A percentile compares a stretch with the other conserved stretches of the same genome.
Evolutionary conservation across 2,888 invertebrate species (phyloP).

Genomic region (Hemicrepidius hirtus): DNA sequence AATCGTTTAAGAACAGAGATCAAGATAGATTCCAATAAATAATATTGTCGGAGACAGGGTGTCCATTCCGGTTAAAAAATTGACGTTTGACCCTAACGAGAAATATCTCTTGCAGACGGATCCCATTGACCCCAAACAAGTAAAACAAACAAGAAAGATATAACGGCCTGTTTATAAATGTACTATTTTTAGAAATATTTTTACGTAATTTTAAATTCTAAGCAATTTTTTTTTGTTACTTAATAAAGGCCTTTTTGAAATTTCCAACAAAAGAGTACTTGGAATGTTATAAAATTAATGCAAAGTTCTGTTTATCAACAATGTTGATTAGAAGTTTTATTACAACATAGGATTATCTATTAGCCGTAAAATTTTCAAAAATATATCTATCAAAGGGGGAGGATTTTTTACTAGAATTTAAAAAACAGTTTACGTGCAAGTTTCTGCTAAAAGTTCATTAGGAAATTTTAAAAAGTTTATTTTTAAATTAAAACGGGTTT

Average conservation of each 20-base stretch:
- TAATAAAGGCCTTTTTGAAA: neutral
- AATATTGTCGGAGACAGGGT: constrained; percentile 51
- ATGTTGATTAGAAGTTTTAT: too few relatives aligned
- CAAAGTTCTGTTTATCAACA: too few relatives aligned
- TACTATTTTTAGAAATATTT: constrained; percentile 50
- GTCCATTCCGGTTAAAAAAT: constrained; percentile 59
- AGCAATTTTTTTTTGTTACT: constrained; percentile 3
- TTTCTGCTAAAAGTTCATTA: too few relatives aligned
- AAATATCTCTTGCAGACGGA: constrained; percentile 63
- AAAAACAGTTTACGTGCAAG: too few relatives aligned
- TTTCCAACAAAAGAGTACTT: neutral
- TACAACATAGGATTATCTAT: neutral
- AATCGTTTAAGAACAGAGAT: constrained; percentile 48
- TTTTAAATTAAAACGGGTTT: too few relatives aligned
- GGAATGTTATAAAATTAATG: too few relatives aligned
- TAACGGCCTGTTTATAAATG: constrained; percentile 46
- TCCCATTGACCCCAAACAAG: constrained; percentile 59
- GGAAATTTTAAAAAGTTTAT: too few relatives aligned
- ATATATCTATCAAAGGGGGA: neutral
- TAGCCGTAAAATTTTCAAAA: neutral
- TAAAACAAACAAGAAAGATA: constrained; percentile 52
- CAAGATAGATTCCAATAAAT: constrained; percentile 61
- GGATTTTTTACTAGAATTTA: neutral
- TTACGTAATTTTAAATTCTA: constrained; percentile 44
- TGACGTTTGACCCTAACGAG: constrained; percentile 56